Conservation (phyloP, 2,113 vertebrate genomes). For the Stictonetta naevosa region DNA sequence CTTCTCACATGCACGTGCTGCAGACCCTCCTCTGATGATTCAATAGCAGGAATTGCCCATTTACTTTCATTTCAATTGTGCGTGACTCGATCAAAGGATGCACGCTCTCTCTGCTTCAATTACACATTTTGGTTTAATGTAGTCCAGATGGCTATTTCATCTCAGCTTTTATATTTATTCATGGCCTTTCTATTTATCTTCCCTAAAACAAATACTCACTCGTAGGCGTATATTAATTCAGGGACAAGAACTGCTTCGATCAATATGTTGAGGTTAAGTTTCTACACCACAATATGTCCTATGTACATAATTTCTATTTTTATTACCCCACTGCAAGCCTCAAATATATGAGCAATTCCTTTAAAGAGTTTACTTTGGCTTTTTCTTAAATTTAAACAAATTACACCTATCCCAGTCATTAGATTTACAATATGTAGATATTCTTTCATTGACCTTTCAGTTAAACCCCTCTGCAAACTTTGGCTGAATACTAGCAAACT, state of each 20-base stretch:
- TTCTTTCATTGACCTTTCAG: slow-evolving; percentile 58
- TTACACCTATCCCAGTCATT: slow-evolving; percentile 23
- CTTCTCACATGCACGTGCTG: neutral
- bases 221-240: slow-evolving; percentile 30
- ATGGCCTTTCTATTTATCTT: slow-evolving; percentile 50
- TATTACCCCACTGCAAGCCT: slow-evolving; percentile 17
- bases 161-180: slow-evolving; percentile 43
- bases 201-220: slow-evolving; percentile 53
- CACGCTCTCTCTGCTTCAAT: slow-evolving; percentile 18
- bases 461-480: slow-evolving; percentile 47
- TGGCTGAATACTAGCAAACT: neutral
- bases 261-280: slow-evolving; percentile 45
- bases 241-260: slow-evolving; percentile 40
- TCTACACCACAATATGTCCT: slow-evolving; percentile 19
- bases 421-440: slow-evolving; percentile 47
- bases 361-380: slow-evolving; percentile 45
- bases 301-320: slow-evolving; percentile 38
- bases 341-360: slow-evolving; percentile 13
- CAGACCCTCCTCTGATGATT: neutral
- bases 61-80: slow-evolving; percentile 53
- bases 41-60: slow-evolving; percentile 38
- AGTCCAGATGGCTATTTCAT: slow-evolving; percentile 57
- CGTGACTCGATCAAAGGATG: slow-evolving; percentile 57
- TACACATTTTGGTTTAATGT: slow-evolving; percentile 8
- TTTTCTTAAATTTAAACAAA: slow-evolving; percentile 53